Conservation (phyloP, 2,888 invertebrate species). For the Dastarcus helophoroides region DNA sequence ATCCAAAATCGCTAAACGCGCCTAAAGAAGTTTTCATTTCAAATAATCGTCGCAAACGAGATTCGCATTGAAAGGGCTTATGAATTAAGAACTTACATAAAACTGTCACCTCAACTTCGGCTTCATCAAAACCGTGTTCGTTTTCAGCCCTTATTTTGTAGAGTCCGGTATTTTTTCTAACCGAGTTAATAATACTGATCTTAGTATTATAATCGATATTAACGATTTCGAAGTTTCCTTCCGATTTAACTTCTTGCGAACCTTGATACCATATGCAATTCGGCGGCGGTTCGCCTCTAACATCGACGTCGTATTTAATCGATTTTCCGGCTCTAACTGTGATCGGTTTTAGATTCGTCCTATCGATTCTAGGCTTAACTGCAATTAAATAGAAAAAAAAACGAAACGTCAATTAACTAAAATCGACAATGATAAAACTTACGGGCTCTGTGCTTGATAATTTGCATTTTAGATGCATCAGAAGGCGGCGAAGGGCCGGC, state of each 20-base stretch:
- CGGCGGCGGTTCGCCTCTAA: slow-evolving; percentile 92
- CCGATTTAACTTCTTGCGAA: slow-evolving; percentile 62
- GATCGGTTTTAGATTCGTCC: slow-evolving; percentile 83
- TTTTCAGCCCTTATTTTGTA: slow-evolving; percentile 87
- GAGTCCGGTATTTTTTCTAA: slow-evolving; percentile 76
- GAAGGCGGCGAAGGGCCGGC: slow-evolving; percentile 85
- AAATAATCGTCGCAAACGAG: not conserved
- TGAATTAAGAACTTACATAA: slow-evolving; percentile 40
- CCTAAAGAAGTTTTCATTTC: too few species aligned
- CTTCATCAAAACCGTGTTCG: slow-evolving; percentile 84
- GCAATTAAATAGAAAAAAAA: slow-evolving; percentile 17
- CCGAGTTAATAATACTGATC: slow-evolving; percentile 63
- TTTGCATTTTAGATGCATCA: slow-evolving; percentile 80
- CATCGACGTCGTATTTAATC: slow-evolving; percentile 86
- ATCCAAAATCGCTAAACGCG: too few species aligned
- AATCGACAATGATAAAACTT: slow-evolving; percentile 36
- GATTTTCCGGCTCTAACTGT: slow-evolving; percentile 85
- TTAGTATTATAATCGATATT: slow-evolving; percentile 89
- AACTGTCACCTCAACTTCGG: slow-evolving; percentile 89
- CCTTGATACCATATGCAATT: slow-evolving; percentile 83
- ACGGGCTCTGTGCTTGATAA: slow-evolving; percentile 79
- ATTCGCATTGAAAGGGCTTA: not conserved
- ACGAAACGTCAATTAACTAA: not conserved
- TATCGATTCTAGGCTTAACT: slow-evolving; percentile 96
- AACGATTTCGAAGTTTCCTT: slow-evolving; percentile 60